Base-by-base conservation (phyloP, 2,113 vertebrate species). In the Heterochromis multidens region DNA sequence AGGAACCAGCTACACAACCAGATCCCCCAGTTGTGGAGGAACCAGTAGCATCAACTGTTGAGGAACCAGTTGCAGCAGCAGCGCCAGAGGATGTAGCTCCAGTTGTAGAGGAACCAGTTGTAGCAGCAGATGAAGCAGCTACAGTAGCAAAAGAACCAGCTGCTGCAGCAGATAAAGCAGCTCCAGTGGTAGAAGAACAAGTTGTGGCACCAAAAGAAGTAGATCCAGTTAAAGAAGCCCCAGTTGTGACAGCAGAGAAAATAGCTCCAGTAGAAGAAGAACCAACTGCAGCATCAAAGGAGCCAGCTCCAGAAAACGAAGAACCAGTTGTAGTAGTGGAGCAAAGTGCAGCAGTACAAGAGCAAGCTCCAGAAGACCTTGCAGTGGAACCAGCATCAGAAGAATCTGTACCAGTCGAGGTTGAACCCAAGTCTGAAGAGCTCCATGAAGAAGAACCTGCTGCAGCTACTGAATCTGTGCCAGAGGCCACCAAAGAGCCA, bases 381-480 rank as follows among this genome's bases (percentile, higher is more conserved):
- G 6, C 72, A 43, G 49, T 57, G 23, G 63, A 82, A 57, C 72
- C 85, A 33, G n/a, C 58, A 81, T 29, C 77, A 85, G 88, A 67
- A 40, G 91, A 94, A 27, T 57, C 81, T 72, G 67, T 62, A 3
- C 77, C 80, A 33, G 63, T 6, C 8, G 9, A 87, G 37, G 70
- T 25, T 57, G 88, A 90, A 57, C 80, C 82, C 7, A 80, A 90
- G 59, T 43, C 80, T 85, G 67, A 74, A 72, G 65, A 93, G n/a
- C 12, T 78, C 12, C 54, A 40, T 19, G 65, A 56, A 76, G 83
- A 93, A 59, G 85, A 88, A 77, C 21, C 88, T 80, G 61, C 52
- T 70, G 16, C n/a, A 70, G 76, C 21, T 35, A 10, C 63, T 56
- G 89, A 80, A 78, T 60, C 67, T 67, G 77, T 82, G 35, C 23